Evolutionary conservation across 2,113 vertebrate species (phyloP).

Genomic region (Salvator merianae): DNA sequence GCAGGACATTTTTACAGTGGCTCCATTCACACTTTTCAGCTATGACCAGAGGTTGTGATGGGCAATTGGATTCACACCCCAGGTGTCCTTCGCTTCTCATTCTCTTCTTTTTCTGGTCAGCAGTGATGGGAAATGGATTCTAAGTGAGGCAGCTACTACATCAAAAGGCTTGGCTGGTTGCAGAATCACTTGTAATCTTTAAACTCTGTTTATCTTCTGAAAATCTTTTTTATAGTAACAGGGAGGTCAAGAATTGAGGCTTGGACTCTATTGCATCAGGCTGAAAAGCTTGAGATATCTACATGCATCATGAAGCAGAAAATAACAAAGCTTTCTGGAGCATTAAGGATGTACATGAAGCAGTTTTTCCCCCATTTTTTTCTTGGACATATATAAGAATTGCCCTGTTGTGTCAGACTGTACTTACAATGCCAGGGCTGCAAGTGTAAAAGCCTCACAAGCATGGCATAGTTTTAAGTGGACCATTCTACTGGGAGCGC

Average conservation of each 20-base stretch:
- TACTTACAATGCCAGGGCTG: no score
- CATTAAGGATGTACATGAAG: not conserved
- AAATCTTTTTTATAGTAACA: constrained; percentile 14
- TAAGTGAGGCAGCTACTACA: not conserved
- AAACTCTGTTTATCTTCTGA: not conserved
- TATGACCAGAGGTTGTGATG: constrained; percentile 26
- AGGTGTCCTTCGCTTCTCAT: constrained; percentile 1
- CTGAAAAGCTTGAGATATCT: constrained; percentile 26
- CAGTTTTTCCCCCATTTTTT: no score
- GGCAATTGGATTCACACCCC: constrained; percentile 26
- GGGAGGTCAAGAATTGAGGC: not conserved
- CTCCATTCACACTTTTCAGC: constrained; percentile 8
- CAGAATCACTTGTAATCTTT: not conserved
- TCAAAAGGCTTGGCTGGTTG: not conserved
- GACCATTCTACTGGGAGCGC: no score
- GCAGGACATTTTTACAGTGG: not conserved
- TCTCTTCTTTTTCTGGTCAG: constrained; percentile 18
- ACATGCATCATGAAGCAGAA: not conserved
- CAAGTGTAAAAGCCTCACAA: no score
- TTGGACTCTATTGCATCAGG: constrained; percentile 26
- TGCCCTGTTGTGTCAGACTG: no score
- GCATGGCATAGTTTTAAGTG: no score
- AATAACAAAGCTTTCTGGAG: not conserved
- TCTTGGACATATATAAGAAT: no score
- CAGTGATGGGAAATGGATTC: not conserved